A percentile compares a stretch with the other conserved stretches of the same genome.
phyloP scores from a whole-genome alignment of 2,888 invertebrate genomes.

The Uloborus plumipes region DNA sequence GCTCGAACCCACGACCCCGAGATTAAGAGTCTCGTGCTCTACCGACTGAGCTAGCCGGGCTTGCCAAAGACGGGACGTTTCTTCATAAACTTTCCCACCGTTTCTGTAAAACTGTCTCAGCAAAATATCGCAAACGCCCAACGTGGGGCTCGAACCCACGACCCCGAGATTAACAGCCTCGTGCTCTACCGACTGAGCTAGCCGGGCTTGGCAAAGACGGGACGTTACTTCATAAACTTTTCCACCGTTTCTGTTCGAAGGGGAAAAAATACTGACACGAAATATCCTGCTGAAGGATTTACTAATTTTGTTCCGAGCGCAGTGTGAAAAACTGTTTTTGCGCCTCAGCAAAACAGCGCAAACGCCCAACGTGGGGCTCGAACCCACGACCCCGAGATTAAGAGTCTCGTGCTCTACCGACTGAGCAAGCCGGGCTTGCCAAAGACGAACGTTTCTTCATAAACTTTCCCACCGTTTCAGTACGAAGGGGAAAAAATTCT shows the following conservation, averaged over 20 bases:
- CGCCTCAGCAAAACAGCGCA: neutral
- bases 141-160: neutral
- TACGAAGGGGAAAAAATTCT: too few species aligned
- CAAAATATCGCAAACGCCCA: neutral
- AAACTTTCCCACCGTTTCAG: too few species aligned
- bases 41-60: neutral
- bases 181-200: constrained; percentile 2
- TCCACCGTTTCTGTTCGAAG: too few species aligned
- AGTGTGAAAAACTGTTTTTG: too few species aligned
- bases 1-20: constrained; percentile 3
- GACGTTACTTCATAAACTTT: neutral
- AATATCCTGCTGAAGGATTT: too few species aligned
- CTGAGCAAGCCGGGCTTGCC: neutral
- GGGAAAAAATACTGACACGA: too few species aligned
- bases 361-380: constrained; percentile 10
- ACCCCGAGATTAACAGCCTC: neutral
- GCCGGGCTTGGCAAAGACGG: neutral
- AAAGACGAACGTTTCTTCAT: too few species aligned
- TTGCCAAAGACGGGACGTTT: neutral
- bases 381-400: constrained; percentile 10
- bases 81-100: too few species aligned
- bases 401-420: constrained; percentile 9
- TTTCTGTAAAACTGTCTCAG: too few species aligned
- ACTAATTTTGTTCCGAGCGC: too few species aligned
- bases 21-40: constrained; percentile 3